A percentile compares a stretch with the other conserved stretches of the same genome.
phyloP scores from a whole-genome alignment of 1,140 invertebrate species.

The Caenorhabditis inopinata region DNA sequence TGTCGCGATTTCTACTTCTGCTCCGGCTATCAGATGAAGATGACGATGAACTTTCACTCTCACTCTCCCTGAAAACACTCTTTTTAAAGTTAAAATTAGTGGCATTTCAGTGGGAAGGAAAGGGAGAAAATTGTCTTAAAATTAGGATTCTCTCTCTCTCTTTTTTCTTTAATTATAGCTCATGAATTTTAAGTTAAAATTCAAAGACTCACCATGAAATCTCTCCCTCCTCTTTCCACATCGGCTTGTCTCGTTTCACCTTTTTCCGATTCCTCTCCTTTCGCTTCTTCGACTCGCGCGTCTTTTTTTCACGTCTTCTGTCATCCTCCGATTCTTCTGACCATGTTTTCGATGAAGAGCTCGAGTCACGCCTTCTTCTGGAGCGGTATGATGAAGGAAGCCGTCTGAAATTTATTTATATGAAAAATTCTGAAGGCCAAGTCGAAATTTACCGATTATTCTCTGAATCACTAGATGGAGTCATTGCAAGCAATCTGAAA shows the following conservation, averaged over 20 bases:
- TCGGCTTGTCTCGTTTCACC: background rate
- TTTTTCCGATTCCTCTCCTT: background rate
- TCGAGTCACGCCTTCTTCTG: background rate
- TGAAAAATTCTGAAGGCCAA: background rate
- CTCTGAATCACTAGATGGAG: background rate
- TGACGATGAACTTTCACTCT: background rate
- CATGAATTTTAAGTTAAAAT: too few species aligned
- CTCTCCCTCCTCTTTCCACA: constrained; percentile 20
- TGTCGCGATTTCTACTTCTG: background rate
- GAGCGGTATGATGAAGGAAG: background rate
- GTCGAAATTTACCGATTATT: background rate
- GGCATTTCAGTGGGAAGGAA: too few species aligned
- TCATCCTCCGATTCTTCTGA: background rate
- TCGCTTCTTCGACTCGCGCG: background rate
- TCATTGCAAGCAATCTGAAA: background rate
- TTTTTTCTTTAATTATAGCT: too few species aligned
- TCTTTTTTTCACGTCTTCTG: background rate
- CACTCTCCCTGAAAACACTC: background rate
- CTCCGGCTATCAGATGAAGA: background rate
- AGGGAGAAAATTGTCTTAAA: too few species aligned
- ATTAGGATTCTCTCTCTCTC: too few species aligned
- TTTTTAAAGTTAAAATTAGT: too few species aligned
- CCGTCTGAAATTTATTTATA: background rate
- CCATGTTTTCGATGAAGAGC: background rate
- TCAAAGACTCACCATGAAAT: background rate